These are phyloP conservation scores for Corythoichthys haematopterus DNA, from an alignment of 2,113 vertebrate genomes.

Conservation along the genomic window DNA sequence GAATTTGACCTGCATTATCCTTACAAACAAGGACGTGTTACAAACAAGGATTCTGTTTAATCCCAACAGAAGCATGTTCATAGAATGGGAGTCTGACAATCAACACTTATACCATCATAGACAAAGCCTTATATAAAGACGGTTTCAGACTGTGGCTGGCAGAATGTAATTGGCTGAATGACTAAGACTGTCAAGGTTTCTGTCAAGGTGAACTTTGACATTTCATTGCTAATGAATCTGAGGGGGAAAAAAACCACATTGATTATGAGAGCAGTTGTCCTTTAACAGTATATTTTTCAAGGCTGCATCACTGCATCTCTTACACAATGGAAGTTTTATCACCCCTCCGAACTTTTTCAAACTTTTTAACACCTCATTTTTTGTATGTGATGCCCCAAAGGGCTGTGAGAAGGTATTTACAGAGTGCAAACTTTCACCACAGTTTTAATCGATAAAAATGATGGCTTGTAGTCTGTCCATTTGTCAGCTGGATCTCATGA, in stretches of 20 bases:
- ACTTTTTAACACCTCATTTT: neutral
- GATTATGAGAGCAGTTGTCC: neutral
- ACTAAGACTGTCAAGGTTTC: too few species aligned
- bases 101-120: too few species aligned
- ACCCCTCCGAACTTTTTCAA: neutral
- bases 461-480: neutral
- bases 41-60: too few species aligned
- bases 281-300: too few species aligned
- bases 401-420: neutral
- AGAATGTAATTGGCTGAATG: too few species aligned
- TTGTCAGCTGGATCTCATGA: neutral
- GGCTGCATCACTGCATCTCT: neutral
- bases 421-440: constrained; percentile 20
- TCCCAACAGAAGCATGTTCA: too few species aligned
- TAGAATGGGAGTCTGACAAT: too few species aligned
- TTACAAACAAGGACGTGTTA: constrained; percentile 59
- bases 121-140: too few species aligned
- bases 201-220: too few species aligned
- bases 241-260: too few species aligned
- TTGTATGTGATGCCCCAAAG: neutral
- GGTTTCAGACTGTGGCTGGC: too few species aligned
- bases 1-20: constrained; percentile 76
- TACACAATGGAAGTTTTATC: neutral
- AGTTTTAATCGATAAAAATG: constrained; percentile 19
- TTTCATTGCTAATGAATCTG: too few species aligned